Percentiles rank a stretch among this genome's conserved stretches.
phyloP scores from a whole-genome alignment of 2,888 invertebrate genomes.

The Hirtodrosophila confusa region DNA sequence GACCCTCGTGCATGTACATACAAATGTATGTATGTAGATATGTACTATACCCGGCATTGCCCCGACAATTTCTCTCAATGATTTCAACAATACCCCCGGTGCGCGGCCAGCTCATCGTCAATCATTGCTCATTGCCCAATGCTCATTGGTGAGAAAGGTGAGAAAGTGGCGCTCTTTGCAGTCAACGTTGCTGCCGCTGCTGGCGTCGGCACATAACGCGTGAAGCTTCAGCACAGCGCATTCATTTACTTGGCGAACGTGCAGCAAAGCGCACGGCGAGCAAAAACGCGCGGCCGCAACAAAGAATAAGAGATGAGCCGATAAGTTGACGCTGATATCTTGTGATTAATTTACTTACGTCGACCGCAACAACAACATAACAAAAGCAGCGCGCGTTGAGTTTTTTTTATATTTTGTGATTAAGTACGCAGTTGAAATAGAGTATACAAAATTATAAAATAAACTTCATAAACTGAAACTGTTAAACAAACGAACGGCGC shows the following conservation, averaged over 20 bases:
- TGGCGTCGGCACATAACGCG: conserved; percentile 61
- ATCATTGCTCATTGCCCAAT: conserved; percentile 15
- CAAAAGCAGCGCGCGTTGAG: conserved; percentile 21
- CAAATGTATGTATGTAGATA: background rate
- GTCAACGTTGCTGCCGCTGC: conserved; percentile 23
- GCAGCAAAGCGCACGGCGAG: conserved; percentile 53
- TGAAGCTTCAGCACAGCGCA: conserved; percentile 50
- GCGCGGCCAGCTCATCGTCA: conserved; percentile 64
- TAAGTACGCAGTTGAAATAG: conserved; percentile 50
- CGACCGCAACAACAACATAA: conserved; percentile 17
- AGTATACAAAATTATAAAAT: conserved; percentile 25
- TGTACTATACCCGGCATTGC: conserved; percentile 17
- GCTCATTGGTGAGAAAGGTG: conserved; percentile 30
- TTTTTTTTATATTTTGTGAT: conserved; percentile 19
- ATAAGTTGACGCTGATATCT: conserved; percentile 65
- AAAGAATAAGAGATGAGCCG: conserved; percentile 60
- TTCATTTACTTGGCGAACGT: conserved; percentile 68
- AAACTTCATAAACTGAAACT: conserved; percentile 20
- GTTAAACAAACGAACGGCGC: conserved; percentile 12
- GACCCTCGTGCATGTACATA: conserved; percentile 27
- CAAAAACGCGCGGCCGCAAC: conserved; percentile 20
- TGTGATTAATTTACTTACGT: conserved; percentile 59
- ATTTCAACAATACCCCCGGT: conserved; percentile 65
- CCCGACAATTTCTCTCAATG: conserved; percentile 53
- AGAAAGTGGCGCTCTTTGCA: conserved; percentile 54